Conservation (phyloP, 2,113 vertebrate species). For the Haplochromis burtoni region DNA sequence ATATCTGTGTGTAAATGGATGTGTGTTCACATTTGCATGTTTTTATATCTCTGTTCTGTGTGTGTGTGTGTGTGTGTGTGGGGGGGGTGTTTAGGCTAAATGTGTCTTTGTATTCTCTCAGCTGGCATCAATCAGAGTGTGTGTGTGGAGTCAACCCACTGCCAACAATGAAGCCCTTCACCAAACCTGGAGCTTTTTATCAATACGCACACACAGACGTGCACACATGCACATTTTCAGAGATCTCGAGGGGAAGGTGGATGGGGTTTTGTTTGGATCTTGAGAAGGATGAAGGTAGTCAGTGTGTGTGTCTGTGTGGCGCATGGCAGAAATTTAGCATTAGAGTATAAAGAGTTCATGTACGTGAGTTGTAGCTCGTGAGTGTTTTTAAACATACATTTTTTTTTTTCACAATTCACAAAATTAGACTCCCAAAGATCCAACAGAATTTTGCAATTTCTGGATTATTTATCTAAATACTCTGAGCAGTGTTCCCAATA, state of each 20-base stretch:
- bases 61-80: background rate
- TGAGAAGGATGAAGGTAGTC: background rate
- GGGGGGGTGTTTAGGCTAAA: slow-evolving; percentile 51
- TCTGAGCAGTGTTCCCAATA: background rate
- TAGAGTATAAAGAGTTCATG: background rate
- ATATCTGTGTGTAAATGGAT: background rate
- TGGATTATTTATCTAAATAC: background rate
- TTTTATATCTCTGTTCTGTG: background rate
- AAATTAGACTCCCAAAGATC: background rate
- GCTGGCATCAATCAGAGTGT: slow-evolving; percentile 78
- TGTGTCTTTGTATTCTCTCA: slow-evolving; percentile 76
- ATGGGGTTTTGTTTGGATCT: background rate
- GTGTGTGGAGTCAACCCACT: slow-evolving; percentile 45
- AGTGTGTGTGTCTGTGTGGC: background rate
- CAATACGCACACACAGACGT: slow-evolving; percentile 36
- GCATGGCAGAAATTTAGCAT: background rate
- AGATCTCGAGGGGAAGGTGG: background rate
- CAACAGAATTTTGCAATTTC: background rate
- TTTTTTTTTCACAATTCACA: background rate
- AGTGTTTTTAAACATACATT: background rate
- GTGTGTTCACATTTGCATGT: background rate
- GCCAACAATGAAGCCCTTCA: slow-evolving; percentile 74
- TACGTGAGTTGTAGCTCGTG: background rate
- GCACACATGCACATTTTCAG: background rate
- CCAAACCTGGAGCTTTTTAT: slow-evolving; percentile 69